Evolutionary conservation across 2,888 invertebrate genomes (phyloP).

Genomic region (Callyntrura sp.): DNA sequence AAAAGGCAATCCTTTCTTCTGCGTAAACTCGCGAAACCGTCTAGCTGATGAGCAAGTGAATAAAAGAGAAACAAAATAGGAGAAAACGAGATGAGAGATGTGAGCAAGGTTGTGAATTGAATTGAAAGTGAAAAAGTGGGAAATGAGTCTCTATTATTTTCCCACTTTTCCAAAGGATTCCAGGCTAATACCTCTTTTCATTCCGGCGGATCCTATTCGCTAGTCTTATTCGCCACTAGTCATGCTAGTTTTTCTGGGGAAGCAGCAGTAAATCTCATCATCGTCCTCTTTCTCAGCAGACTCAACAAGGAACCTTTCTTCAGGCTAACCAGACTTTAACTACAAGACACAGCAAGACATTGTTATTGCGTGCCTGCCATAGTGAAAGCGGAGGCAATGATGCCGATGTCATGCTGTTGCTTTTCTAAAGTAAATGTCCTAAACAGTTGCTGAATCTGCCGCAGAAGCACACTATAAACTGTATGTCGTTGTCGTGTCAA

Average conservation of each 20-base stretch:
- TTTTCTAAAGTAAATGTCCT: conserved; percentile 46
- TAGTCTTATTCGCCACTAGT: conserved; percentile 46
- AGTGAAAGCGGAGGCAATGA: conserved; percentile 21
- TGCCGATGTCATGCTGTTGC: conserved; percentile 49
- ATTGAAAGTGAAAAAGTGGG: conserved; percentile 73
- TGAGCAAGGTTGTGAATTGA: conserved; percentile 75
- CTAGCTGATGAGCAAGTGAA: conserved; percentile 37
- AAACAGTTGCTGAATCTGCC: conserved; percentile 27
- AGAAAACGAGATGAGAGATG: conserved; percentile 54
- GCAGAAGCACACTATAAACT: too few species aligned
- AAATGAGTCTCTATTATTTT: conserved; percentile 78
- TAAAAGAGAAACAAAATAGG: conserved; percentile 28
- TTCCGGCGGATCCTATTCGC: conserved; percentile 68
- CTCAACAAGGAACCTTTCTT: conserved; percentile 22
- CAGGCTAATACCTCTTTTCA: conserved; percentile 76
- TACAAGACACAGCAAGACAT: conserved; percentile 38
- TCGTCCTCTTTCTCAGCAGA: conserved; percentile 42
- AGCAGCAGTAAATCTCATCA: conserved; percentile 75
- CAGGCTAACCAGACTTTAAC: conserved; percentile 70
- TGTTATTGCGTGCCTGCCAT: conserved; percentile 19
- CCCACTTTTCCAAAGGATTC: conserved; percentile 77
- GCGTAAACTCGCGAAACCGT: neutral
- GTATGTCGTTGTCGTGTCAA: too few species aligned
- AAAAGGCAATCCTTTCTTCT: neutral
- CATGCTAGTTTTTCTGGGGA: neutral